Percentiles rank a stretch among this genome's conserved stretches.
Conservation (phyloP, 2,888 invertebrate species). For the Chrysolina haemoptera region DNA sequence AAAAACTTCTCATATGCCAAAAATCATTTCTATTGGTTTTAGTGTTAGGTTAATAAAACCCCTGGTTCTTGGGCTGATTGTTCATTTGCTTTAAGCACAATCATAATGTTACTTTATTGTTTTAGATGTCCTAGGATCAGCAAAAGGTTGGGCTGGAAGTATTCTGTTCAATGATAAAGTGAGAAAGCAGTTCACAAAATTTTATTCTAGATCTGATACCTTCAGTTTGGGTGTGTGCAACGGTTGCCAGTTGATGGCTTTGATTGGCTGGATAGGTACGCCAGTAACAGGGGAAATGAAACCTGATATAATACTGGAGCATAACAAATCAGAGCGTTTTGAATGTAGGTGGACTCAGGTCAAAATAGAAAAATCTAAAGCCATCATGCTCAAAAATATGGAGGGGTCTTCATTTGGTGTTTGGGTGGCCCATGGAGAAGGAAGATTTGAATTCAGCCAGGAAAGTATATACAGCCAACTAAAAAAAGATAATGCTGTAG, state of each 20-base stretch:
- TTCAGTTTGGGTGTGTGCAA: slow-evolving; percentile 99
- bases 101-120: slow-evolving; percentile 44
- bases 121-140: slow-evolving; percentile 93
- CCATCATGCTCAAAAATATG: slow-evolving; percentile 94
- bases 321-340: slow-evolving; percentile 91
- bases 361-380: slow-evolving; percentile 76
- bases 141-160: slow-evolving; percentile 98
- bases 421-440: slow-evolving; percentile 90
- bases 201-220: slow-evolving; percentile 82
- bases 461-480: slow-evolving; percentile 71
- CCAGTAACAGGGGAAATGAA: slow-evolving; percentile 59
- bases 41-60: no score
- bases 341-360: slow-evolving; percentile 77
- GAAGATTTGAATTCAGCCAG: slow-evolving; percentile 79
- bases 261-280: slow-evolving; percentile 91
- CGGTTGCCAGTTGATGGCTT: slow-evolving; percentile 96
- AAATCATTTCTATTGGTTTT: no score
- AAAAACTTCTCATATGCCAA: no score
- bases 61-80: no score
- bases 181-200: slow-evolving; percentile 83
- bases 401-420: slow-evolving; percentile 64
- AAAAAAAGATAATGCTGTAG: slow-evolving; percentile 76
- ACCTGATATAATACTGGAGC: slow-evolving; percentile 82
- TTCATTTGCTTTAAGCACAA: neutral
- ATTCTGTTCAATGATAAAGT: slow-evolving; percentile 85